A percentile compares a stretch with the other conserved stretches of the same genome.
These are phyloP conservation scores for Tribolium freemani DNA, from an alignment of 2,888 invertebrate genomes.

Conservation along the genomic window DNA sequence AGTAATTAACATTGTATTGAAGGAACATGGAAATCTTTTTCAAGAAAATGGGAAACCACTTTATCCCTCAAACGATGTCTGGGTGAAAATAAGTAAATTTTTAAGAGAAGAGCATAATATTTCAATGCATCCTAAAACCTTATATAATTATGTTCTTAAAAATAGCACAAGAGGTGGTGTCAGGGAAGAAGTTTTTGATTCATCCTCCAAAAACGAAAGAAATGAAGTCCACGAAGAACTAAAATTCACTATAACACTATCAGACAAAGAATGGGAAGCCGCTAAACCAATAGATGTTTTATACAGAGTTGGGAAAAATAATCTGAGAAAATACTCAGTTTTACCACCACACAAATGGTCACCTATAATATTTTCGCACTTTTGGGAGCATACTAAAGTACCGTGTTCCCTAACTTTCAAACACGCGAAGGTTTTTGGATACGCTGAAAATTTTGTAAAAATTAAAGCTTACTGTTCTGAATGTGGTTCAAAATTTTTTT, in stretches of 20 bases:
- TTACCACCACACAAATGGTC: not conserved
- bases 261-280: not conserved
- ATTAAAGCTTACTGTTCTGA: not conserved
- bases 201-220: not conserved
- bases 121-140: not conserved
- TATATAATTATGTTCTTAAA: not conserved
- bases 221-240: not conserved
- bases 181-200: not conserved
- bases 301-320: not conserved
- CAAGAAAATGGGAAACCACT: not conserved
- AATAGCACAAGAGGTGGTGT: not conserved
- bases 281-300: not conserved
- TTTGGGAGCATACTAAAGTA: not conserved
- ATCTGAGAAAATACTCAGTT: not conserved
- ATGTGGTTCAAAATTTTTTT: not conserved
- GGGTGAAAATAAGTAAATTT: not conserved
- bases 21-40: no score
- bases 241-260: slow-evolving; percentile 2
- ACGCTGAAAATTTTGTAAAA: not conserved
- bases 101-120: not conserved
- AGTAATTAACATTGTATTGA: no score
- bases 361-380: not conserved
- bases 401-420: not conserved
- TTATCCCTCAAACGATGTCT: not conserved
- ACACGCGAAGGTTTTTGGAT: not conserved